Percentiles rank a stretch among this genome's conserved stretches.
Conservation (phyloP, 2,113 vertebrate genomes). For the Megaceryle maxima region DNA sequence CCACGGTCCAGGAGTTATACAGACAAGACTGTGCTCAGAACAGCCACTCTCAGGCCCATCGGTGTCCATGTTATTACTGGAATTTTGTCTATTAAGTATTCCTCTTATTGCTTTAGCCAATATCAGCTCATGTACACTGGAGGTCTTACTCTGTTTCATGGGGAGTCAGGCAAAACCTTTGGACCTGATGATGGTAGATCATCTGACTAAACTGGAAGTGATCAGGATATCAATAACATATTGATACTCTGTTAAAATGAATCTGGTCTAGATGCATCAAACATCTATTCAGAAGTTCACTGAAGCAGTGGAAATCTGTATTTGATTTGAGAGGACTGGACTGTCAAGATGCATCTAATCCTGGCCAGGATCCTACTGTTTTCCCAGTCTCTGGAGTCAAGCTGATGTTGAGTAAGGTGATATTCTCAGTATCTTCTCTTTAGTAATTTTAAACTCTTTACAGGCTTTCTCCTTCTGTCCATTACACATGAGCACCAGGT, state of each 20-base stretch:
- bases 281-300: background rate
- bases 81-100: background rate
- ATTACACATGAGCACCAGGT: accelerated
- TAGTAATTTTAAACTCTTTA: background rate
- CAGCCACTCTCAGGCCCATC: background rate
- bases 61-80: accelerated
- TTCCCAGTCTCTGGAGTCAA: background rate
- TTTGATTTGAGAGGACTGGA: background rate
- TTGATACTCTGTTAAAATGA: background rate
- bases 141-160: background rate
- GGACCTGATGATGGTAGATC: background rate
- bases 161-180: background rate
- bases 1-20: background rate
- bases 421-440: background rate
- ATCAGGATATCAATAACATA: background rate
- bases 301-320: background rate
- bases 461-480: background rate
- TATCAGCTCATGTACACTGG: background rate
- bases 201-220: background rate
- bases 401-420: background rate
- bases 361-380: background rate
- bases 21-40: background rate
- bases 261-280: background rate
- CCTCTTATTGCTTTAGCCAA: background rate
- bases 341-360: background rate